Evolutionary conservation across 2,888 invertebrate genomes (phyloP).

Genomic region (Calameuta filiformis): DNA sequence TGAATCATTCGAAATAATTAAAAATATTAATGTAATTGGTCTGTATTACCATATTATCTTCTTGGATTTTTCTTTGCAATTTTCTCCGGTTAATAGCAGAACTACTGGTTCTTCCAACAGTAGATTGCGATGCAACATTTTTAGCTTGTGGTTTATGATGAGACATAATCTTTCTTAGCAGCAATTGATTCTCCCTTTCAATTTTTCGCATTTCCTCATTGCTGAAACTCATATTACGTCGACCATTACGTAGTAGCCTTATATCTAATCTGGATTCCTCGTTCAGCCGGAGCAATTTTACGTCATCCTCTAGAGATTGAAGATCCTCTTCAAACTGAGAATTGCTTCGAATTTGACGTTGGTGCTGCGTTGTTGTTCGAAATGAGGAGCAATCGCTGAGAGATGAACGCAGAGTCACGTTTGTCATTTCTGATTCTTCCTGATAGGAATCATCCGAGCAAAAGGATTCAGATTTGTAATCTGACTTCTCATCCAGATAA

Average conservation of each 20-base stretch:
- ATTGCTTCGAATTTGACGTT: background rate
- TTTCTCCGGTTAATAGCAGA: conserved; percentile 68
- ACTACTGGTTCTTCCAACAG: conserved; percentile 46
- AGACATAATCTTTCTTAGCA: conserved; percentile 64
- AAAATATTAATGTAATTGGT: background rate
- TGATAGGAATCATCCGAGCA: conserved; percentile 44
- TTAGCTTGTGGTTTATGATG: conserved; percentile 46
- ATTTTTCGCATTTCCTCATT: conserved; percentile 64
- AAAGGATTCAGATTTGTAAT: conserved; percentile 48
- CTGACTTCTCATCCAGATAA: conserved; percentile 38
- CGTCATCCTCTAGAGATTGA: conserved; percentile 24
- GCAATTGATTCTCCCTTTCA: conserved; percentile 65
- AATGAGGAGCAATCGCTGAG: conserved; percentile 30
- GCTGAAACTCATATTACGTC: conserved; percentile 65
- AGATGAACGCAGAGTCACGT: conserved; percentile 39
- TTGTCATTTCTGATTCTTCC: conserved; percentile 39
- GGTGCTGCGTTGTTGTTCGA: conserved; percentile 5
- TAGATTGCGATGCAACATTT: conserved; percentile 23
- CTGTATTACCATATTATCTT: conserved; percentile 67
- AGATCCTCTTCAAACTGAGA: conserved; percentile 13
- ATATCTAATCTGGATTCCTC: conserved; percentile 6
- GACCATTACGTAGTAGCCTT: conserved; percentile 20
- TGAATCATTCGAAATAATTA: background rate
- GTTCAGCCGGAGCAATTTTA: conserved; percentile 20
- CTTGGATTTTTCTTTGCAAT: conserved; percentile 67